Evolutionary conservation across 2,888 invertebrate genomes (phyloP).

Genomic region (Zootermopsis nevadensis): DNA sequence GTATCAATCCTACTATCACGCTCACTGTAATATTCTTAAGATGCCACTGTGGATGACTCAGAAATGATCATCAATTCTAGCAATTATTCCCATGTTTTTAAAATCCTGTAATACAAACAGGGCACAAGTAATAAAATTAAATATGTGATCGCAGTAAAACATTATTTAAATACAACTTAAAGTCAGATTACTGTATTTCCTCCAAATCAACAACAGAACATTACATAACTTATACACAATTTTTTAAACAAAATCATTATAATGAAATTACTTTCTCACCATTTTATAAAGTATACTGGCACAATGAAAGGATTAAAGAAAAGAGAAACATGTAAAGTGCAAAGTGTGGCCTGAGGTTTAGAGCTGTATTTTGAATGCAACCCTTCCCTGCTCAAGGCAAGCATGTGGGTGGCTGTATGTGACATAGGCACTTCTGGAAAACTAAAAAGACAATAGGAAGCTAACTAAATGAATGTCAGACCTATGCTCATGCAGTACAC

Average conservation of each 20-base stretch:
- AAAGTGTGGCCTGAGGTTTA: neutral
- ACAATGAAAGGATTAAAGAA: neutral
- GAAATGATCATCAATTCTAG: too few relatives aligned
- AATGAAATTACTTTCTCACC: neutral
- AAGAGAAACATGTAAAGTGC: neutral
- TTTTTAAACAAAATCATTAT: neutral
- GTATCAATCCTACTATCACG: neutral
- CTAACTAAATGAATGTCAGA: neutral
- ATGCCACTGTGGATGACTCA: neutral
- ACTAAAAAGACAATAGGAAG: neutral
- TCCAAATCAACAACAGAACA: neutral
- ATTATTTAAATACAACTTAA: neutral
- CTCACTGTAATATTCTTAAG: neutral
- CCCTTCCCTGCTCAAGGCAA: neutral
- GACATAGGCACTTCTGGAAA: conserved; percentile 38
- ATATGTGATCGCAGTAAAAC: neutral
- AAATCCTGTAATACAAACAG: neutral
- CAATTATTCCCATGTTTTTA: too few relatives aligned
- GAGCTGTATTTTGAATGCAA: conserved; percentile 18
- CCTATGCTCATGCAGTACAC: neutral
- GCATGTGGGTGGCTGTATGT: neutral
- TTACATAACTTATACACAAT: neutral
- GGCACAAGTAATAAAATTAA: neutral
- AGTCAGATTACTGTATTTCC: neutral
- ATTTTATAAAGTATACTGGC: neutral